Evolutionary conservation across 2,888 invertebrate species (phyloP).

Genomic region (Eucriotettix oculatus): DNA sequence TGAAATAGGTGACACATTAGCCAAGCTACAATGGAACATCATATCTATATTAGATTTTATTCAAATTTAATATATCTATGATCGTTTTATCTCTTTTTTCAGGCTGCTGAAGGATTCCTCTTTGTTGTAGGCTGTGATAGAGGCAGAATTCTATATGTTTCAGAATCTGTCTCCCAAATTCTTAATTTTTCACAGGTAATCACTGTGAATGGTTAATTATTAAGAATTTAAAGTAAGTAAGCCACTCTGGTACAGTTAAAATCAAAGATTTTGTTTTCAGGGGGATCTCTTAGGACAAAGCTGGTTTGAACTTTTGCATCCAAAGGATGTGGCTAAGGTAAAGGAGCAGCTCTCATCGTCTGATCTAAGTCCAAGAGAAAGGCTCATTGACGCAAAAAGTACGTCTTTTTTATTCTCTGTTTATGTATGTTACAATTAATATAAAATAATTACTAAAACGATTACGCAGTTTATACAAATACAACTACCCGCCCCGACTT

Average conservation of each 20-base stretch:
- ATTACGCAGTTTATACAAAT: not conserved
- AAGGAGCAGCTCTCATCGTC: constrained; percentile 87
- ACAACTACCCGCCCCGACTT: too few relatives aligned
- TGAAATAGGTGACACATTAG: too few relatives aligned
- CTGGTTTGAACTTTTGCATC: constrained; percentile 86
- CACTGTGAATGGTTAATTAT: constrained; percentile 1
- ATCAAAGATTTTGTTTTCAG: constrained; percentile 26
- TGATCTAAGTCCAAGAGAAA: constrained; percentile 72
- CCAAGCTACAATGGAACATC: too few relatives aligned
- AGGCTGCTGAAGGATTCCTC: constrained; percentile 79
- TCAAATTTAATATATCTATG: not conserved
- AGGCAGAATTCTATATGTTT: constrained; percentile 76
- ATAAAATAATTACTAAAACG: not conserved
- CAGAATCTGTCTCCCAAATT: constrained; percentile 68
- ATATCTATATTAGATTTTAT: too few relatives aligned
- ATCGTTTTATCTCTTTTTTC: constrained; percentile 17
- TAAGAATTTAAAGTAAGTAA: too few relatives aligned
- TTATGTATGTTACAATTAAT: not conserved
- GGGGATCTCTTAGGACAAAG: constrained; percentile 80
- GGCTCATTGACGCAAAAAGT: constrained; percentile 88
- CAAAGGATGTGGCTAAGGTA: constrained; percentile 85
- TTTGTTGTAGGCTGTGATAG: constrained; percentile 88
- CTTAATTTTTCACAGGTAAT: constrained; percentile 67
- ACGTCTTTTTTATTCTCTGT: constrained; percentile 21
- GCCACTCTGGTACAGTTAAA: too few relatives aligned